Conservation (phyloP, 1,140 invertebrate genomes). For the Macrobrachium rosenbergii region DNA sequence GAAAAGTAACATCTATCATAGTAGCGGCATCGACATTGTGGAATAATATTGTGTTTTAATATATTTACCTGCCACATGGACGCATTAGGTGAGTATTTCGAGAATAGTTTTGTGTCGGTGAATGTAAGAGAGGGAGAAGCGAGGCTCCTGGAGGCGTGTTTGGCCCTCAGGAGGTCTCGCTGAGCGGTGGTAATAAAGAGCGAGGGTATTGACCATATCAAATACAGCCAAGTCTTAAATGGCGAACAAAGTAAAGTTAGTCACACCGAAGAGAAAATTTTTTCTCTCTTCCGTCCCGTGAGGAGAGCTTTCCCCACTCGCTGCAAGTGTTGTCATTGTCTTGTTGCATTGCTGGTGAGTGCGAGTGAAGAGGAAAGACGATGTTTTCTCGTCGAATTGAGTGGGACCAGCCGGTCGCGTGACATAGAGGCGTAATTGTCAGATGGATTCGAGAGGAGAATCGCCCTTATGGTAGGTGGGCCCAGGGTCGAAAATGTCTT, state of each 20-base stretch:
- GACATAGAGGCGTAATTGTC: constrained; percentile 1
- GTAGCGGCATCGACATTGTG: constrained; percentile 22
- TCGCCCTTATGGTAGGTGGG: background rate
- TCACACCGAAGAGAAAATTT: background rate
- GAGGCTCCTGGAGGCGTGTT: background rate
- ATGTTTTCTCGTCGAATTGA: background rate
- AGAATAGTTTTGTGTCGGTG: background rate
- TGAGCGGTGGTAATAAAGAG: background rate
- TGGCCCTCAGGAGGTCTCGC: background rate
- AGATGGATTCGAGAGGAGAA: background rate
- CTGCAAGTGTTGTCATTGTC: background rate
- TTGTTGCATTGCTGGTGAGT: background rate
- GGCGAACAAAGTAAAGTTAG: constrained; percentile 47
- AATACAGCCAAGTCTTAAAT: constrained; percentile 46
- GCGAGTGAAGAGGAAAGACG: background rate
- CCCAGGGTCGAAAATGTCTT: background rate
- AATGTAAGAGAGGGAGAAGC: background rate
- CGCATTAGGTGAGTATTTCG: constrained; percentile 46
- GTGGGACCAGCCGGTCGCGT: constrained; percentile 15
- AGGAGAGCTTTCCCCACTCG: background rate
- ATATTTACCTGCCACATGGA: constrained; percentile 39
- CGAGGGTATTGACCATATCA: constrained; percentile 54
- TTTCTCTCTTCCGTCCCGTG: background rate
- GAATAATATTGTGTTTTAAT: constrained; percentile 34
- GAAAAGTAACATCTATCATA: constrained; percentile 52